These are phyloP conservation scores for Megalops cyprinoides DNA, from an alignment of 2,797 vertebrate genomes.

Conservation along the genomic window DNA sequence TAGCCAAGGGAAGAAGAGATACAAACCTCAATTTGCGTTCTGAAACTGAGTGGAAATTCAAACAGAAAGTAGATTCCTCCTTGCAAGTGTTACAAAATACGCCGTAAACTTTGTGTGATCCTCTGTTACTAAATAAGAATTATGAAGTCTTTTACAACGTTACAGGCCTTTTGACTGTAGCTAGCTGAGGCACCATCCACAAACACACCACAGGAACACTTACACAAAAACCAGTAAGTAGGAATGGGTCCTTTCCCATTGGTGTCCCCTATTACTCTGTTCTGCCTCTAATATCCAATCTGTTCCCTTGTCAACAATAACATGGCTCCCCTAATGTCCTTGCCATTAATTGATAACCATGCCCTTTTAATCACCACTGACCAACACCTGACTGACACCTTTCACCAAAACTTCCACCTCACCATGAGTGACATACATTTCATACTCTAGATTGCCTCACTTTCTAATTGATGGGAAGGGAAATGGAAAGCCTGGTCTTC, in stretches of 20 bases:
- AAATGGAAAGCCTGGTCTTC: not conserved
- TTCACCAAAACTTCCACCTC: not conserved
- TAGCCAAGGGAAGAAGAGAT: not conserved
- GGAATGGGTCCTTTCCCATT: too few relatives aligned
- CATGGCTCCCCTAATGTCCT: not conserved
- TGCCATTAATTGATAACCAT: not conserved
- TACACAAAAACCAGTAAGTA: too few relatives aligned
- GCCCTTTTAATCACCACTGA: not conserved
- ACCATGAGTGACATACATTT: not conserved
- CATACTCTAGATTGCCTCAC: not conserved
- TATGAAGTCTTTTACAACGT: not conserved
- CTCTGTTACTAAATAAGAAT: not conserved
- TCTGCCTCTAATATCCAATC: too few relatives aligned
- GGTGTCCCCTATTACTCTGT: too few relatives aligned
- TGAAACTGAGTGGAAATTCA: not conserved
- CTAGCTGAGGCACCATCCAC: not conserved
- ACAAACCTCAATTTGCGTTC: conserved; percentile 2
- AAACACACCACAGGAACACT: too few relatives aligned
- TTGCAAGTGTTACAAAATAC: not conserved
- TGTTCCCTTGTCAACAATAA: too few relatives aligned
- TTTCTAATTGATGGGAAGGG: not conserved
- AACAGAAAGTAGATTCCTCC: not conserved
- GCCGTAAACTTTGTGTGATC: not conserved
- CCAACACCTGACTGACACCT: not conserved
- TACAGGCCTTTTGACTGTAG: not conserved